phyloP scores from a whole-genome alignment of 2,797 vertebrate species.

The Trachops cirrhosus region DNA sequence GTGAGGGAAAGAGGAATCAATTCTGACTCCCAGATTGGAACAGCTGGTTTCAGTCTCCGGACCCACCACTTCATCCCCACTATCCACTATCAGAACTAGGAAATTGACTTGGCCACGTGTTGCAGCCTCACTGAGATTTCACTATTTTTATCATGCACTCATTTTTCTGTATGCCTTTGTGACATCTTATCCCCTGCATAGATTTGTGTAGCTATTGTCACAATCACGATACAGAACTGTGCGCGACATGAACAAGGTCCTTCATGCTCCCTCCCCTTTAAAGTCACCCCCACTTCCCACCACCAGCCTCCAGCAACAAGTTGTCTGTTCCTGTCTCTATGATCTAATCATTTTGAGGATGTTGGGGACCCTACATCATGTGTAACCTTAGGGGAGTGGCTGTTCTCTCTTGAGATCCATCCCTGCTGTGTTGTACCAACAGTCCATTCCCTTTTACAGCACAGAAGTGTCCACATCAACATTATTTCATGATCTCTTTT shows the following conservation, averaged over 20 bases:
- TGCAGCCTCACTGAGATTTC: background rate
- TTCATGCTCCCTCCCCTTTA: background rate
- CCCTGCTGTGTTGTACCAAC: background rate
- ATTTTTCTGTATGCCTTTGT: background rate
- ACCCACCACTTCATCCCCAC: background rate
- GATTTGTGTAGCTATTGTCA: background rate
- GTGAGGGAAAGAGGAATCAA: background rate
- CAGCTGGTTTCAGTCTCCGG: background rate
- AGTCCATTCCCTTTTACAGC: background rate
- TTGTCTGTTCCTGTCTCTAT: background rate
- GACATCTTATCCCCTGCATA: background rate
- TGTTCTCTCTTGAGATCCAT: too few species aligned
- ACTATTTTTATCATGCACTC: background rate
- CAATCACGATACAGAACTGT: background rate
- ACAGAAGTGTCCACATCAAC: fast-evolving
- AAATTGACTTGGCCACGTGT: too few species aligned
- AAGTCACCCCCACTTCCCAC: background rate
- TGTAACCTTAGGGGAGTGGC: background rate
- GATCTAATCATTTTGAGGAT: background rate
- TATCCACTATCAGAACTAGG: background rate
- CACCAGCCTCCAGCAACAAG: background rate
- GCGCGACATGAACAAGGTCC: background rate
- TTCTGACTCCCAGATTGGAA: background rate
- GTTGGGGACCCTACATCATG: background rate
- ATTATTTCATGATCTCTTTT: background rate